Base-by-base conservation (phyloP, 2,888 invertebrate genomes). In the Ephialtes manifestator region DNA sequence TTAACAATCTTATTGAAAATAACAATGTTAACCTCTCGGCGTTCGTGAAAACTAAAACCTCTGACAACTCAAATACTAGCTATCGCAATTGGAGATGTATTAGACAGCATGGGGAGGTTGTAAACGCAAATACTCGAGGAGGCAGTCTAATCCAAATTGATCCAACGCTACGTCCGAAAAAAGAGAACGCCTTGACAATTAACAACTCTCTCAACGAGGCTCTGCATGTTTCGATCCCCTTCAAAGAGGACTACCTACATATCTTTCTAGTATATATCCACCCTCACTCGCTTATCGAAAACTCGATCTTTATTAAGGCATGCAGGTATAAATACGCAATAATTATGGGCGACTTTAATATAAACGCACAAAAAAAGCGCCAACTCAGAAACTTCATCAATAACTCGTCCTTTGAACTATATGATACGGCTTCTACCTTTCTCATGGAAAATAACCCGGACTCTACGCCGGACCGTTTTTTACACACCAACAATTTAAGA, bases 1-100 rank as follows among this genome's bases (percentile, higher is more conserved):
- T 48, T n/a, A 48, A 48, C n/a, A 48, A 48, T n/a, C 13, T 13
- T n/a, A 48, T 48, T n/a, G 48, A 48, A 48, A 48, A 48, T 48
- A 48, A 48, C 15, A 15, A 48, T n/a, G 13, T 48, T n/a, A 48
- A 48, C 48, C 13, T n/a, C 13, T 13, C 48, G 15, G 48, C 48
- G 10, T 48, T 48, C 48, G 48, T 48, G 48, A 15, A 48, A n/a
- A 48, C 48, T 15, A 48, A 48, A 48, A 48, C 48, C 48, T n/a
- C 48, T n/a, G 48, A 48, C 48, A 48, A 15, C 48, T 4, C 48
- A 48, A 48, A 48, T 31, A 31, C 2, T n/a, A n/a, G n/a, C n/a
- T 48, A 48, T n/a, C 48, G 48, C 48, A 48, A 48, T n/a, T 48
- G 48, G 48, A 48, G 15, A n/a, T 48, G 48, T 15, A 48, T 48